These are phyloP conservation scores for Rhyacophila brunnea DNA, from an alignment of 1,140 invertebrate genomes.

Conservation along the genomic window DNA sequence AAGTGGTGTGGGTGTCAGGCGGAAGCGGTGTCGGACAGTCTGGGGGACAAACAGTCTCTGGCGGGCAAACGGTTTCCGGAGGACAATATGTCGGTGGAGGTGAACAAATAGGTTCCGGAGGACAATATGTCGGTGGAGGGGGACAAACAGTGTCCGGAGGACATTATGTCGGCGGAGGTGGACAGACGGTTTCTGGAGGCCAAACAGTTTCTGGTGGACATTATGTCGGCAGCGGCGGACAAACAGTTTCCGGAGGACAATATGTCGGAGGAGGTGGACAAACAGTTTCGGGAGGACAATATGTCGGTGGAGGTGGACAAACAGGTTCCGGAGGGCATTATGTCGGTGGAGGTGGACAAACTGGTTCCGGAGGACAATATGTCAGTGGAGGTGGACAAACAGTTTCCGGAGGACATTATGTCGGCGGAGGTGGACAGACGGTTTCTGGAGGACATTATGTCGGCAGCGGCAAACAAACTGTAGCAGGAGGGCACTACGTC, in stretches of 20 bases:
- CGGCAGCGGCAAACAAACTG: neutral
- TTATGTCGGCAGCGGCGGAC: conserved; percentile 1
- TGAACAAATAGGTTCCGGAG: neutral
- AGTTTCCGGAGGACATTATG: neutral
- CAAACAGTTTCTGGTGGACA: neutral
- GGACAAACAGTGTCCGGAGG: neutral
- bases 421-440: neutral
- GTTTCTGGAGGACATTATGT: neutral
- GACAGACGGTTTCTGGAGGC: conserved; percentile 7
- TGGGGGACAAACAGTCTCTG: conserved; percentile 1
- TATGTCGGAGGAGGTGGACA: neutral
- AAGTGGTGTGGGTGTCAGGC: neutral
- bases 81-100: conserved; percentile 1
- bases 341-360: neutral
- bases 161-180: neutral
- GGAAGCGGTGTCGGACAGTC: neutral
- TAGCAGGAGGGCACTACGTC: neutral
- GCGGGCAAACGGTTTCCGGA: neutral
- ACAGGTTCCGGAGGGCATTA: neutral
- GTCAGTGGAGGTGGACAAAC: neutral
- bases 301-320: neutral
- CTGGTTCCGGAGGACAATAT: neutral
- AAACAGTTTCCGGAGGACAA: neutral
- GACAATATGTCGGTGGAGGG: neutral
- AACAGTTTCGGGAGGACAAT: neutral